Evolutionary conservation across 2,888 invertebrate genomes (phyloP).

Genomic region (Chorisops tibialis): DNA sequence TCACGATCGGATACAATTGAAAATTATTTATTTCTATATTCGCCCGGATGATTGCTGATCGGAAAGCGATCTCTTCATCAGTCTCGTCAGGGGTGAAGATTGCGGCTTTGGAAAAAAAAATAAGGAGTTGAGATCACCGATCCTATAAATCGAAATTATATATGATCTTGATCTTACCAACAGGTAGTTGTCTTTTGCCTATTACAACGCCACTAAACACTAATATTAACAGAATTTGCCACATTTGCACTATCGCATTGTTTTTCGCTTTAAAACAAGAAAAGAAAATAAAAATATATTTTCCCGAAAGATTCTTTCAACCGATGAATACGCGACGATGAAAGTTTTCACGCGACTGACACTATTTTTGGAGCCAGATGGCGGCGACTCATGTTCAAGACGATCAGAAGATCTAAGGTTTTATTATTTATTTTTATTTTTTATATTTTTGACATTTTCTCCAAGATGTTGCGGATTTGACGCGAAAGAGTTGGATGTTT

Average conservation of each 20-base stretch:
- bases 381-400: no score
- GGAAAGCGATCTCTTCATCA: conserved; percentile 61
- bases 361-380: no score
- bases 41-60: conserved; percentile 55
- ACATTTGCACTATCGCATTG: background rate
- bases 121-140: background rate
- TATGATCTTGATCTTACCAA: background rate
- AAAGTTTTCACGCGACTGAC: no score
- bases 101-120: conserved; percentile 39
- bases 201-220: background rate
- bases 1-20: conserved; percentile 5
- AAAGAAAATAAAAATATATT: background rate
- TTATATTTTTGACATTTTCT: no score
- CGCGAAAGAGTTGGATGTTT: no score
- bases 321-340: no score
- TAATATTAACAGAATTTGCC: background rate
- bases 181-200: background rate
- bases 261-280: background rate
- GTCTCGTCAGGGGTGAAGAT: conserved; percentile 57
- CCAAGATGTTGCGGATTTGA: no score
- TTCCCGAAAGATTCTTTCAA: no score
- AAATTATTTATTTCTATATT: conserved; percentile 41
- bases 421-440: no score
- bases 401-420: no score
- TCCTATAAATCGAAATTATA: background rate